Evolutionary conservation across 2,113 vertebrate species (phyloP), one percentile per base, ranked within the genome.

Genomic region (Tringa solitaria): DNA sequence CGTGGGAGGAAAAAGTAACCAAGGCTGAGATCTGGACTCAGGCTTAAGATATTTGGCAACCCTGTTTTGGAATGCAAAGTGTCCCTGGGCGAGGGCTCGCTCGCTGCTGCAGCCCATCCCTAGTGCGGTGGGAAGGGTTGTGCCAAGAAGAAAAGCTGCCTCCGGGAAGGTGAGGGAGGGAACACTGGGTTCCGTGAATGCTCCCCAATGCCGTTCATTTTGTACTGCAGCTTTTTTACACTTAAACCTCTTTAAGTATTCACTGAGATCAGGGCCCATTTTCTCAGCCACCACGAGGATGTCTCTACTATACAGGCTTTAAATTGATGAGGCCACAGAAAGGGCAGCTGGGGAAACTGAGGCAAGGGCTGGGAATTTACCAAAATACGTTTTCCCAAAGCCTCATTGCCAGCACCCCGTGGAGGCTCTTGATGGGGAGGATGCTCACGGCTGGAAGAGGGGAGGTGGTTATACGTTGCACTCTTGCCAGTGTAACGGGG

Each of bases 401-500:
- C 26, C 57, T 76, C 39, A 8, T 4, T 86, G 65, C 17, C 37
- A 72, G 50, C 1, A 1, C 8, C 19, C 33, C 18, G 1, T 0
- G 11, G 39, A 26, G 20, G n/a, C 3, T 76, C 19, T 56, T 1
- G 1, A 6, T 9, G 33, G 61, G 57, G 17, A 41, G 43, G 67
- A n/a, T 30, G 50, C 51, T 85, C 21, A 4, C 10, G 50, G 43
- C n/a, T 75, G 75, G 56, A n/a, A 41, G 67, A 64, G 26, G 22
- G 22, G 21, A 33, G 14, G 48, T 80, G 65, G 8, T 61, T 76
- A 45, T 21, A 39, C 1, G 3, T 54, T 12, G 14, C 4, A 2
- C 28, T 59, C 18, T 81, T 2, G 0, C 14, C 0, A 1, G 20
- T 3, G 20, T 0, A 4, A 9, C 8, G 14, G 20, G 81, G 33